Percentiles rank a stretch among this genome's conserved stretches.
Conservation (phyloP, 2,113 vertebrate species). For the Pseudopipra pipra region DNA sequence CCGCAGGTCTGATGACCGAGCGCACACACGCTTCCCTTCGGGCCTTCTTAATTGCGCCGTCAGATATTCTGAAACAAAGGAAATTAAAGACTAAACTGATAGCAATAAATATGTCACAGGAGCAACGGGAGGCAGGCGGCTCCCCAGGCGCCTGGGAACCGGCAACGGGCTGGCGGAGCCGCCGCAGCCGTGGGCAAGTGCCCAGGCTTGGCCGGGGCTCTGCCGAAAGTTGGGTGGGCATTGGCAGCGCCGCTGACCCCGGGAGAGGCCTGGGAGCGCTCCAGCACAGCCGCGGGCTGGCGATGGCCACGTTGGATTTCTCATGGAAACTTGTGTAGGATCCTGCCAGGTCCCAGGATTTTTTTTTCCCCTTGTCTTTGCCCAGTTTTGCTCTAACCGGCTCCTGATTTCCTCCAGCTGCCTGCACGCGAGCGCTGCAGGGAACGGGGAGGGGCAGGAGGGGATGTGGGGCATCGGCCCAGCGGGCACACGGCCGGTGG, state of each 20-base stretch:
- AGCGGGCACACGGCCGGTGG: accelerated
- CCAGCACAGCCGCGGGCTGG: neutral
- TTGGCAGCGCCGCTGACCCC: neutral
- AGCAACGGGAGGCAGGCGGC: neutral
- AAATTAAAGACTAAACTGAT: conserved; percentile 16
- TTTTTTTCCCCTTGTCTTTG: conserved; percentile 20
- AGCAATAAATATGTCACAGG: conserved; percentile 18
- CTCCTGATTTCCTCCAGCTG: conserved; percentile 54
- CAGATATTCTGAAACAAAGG: conserved; percentile 31
- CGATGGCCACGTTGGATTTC: neutral
- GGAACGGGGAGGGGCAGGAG: neutral
- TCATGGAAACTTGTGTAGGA: conserved; percentile 28
- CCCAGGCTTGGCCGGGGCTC: neutral
- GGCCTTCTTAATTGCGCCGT: neutral
- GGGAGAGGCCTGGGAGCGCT: conserved; percentile 26
- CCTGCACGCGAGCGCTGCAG: neutral
- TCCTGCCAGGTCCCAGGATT: conserved; percentile 54
- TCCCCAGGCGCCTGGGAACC: neutral
- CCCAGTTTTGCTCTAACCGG: conserved; percentile 38
- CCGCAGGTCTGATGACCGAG: conserved; percentile 46
- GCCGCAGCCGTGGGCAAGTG: accelerated
- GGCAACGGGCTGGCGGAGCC: accelerated
- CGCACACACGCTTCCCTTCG: conserved; percentile 15
- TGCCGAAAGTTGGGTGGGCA: neutral
- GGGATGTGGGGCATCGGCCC: neutral